These are phyloP conservation scores for Calidris pugnax DNA, from an alignment of 2,113 vertebrate genomes.

Conservation along the genomic window DNA sequence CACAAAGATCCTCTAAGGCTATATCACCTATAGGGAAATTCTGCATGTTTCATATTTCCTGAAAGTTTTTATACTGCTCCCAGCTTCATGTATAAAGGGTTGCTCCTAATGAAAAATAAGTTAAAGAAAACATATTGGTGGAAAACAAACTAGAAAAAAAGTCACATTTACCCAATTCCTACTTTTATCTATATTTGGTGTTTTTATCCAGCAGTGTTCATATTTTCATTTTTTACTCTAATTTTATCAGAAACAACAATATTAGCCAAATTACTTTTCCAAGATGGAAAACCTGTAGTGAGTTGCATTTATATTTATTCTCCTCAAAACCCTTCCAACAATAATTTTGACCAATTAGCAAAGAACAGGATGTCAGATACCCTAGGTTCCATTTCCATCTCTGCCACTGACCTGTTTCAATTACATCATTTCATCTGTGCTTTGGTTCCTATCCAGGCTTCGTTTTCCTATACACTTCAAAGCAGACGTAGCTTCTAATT, in stretches of 20 bases:
- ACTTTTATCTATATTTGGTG: neutral
- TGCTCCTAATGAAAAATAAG: neutral
- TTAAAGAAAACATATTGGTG: neutral
- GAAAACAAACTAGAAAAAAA: neutral
- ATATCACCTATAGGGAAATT: neutral
- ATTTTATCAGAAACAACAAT: neutral
- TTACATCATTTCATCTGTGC: neutral
- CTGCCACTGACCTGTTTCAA: neutral
- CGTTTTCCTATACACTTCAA: neutral
- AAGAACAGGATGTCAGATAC: neutral
- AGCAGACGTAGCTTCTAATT: neutral
- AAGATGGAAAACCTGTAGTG: neutral
- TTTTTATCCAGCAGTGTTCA: neutral
- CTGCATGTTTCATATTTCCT: neutral
- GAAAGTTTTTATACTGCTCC: neutral
- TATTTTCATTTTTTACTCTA: neutral
- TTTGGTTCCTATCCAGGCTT: neutral
- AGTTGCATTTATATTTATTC: neutral
- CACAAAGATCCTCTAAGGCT: neutral
- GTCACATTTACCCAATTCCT: neutral
- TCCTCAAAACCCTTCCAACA: neutral
- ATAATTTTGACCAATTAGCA: neutral
- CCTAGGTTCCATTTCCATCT: neutral
- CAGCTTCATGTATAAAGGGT: neutral
- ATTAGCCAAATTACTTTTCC: neutral